Base-by-base conservation (phyloP, 1,140 invertebrate genomes). In the Asbolus verrucosus region DNA sequence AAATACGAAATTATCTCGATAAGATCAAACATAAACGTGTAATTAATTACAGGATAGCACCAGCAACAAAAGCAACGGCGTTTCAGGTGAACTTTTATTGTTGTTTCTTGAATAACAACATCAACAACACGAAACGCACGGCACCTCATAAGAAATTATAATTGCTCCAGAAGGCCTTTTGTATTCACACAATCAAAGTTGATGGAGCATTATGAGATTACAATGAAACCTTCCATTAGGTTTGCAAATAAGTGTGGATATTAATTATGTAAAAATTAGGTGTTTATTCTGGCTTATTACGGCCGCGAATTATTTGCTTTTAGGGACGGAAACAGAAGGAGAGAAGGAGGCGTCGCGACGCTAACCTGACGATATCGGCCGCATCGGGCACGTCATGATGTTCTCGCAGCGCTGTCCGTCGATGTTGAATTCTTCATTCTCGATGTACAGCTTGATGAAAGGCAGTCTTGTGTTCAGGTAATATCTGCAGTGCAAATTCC, bases 351-450 rank as follows among this genome's bases (percentile, higher is more conserved):
- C 24, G 24, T 27, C 24, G 24, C 8, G 3, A 8, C 24, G 24
- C 60, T 67, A 78, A 87, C 88, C 87, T 69, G 92, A 94, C 27
- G 91, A 92, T 38, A 95, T 94, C 0, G 93, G 93, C 69, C 94
- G 85, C 89, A 96, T 95, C 8, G 94, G 94, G 78, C 95, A 97
- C 1, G 94, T 94, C 90, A 97, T 95, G 69, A 96, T 94, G 80
- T 96, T 96, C 80, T 96, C 94, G 79, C 95, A 97, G 54, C 94
- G 85, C 76, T 96, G 94, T 0, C 94, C 94, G 76, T 96, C 94
- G 65, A 97, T 94, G 75, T 96, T 95, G 82, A 97, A 96, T 80
- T 95, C 93, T 79, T 95, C 93, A 77, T 95, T 95, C 80, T 95
- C 93, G 73, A 95, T 94, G 83, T 95, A 95, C 27, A 96, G 85